A percentile compares a stretch with the other conserved stretches of the same genome.
These are phyloP conservation scores for Bucorvus abyssinicus DNA, from an alignment of 2,797 vertebrate genomes.

Conservation along the genomic window DNA sequence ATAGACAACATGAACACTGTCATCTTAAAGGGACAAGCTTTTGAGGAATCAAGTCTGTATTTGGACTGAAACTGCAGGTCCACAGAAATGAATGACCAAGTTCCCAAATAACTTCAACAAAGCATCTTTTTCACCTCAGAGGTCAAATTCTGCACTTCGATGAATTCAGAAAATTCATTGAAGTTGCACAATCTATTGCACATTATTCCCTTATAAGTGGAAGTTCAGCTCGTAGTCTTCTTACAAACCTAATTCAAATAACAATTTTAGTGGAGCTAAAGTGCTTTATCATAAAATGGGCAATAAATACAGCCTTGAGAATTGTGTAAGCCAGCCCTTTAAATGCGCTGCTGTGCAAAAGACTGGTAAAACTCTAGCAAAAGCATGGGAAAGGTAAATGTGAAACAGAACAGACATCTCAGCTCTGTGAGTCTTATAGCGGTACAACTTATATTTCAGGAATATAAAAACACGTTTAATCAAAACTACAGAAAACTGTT, in stretches of 20 bases:
- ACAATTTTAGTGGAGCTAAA: background rate
- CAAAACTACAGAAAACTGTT: background rate
- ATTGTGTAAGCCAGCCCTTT: background rate
- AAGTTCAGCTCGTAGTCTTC: background rate
- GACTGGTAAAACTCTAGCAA: background rate
- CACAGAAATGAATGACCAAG: background rate
- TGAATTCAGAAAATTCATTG: background rate
- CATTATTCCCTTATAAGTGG: background rate
- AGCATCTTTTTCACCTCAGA: background rate
- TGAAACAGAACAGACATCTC: background rate
- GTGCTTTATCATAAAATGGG: background rate
- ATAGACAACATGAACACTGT: background rate
- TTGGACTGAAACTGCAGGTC: background rate
- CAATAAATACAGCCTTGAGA: background rate
- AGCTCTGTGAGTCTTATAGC: background rate
- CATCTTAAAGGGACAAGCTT: background rate
- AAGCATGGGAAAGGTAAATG: background rate
- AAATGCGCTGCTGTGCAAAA: background rate
- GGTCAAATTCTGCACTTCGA: background rate
- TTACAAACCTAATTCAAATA: background rate
- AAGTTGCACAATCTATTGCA: background rate
- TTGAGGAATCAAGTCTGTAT: background rate
- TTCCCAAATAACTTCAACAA: background rate
- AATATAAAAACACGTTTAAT: background rate
- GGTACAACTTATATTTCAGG: slow-evolving; percentile 1